phyloP scores from a whole-genome alignment of 2,113 vertebrate genomes.

The Neogobius melanostomus region DNA sequence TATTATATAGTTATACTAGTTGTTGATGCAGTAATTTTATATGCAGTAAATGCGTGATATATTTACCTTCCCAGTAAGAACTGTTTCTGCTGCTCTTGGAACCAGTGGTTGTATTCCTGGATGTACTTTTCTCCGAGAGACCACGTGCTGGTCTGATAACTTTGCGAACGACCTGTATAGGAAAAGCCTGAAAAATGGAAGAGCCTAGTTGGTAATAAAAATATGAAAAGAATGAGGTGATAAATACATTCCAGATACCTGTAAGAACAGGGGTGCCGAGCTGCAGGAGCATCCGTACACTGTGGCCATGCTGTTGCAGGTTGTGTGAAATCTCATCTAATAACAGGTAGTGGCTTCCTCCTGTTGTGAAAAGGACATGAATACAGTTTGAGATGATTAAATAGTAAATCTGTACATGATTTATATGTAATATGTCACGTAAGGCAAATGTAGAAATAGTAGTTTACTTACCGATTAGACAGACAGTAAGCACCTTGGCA shows the following conservation, averaged over 20 bases:
- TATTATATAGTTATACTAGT: not conserved
- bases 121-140: slow-evolving; percentile 55
- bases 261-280: slow-evolving; percentile 56
- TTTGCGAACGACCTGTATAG: slow-evolving; percentile 35
- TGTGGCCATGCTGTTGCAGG: slow-evolving; percentile 65
- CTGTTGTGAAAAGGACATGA: slow-evolving; percentile 16
- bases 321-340: slow-evolving; percentile 73
- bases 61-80: slow-evolving; percentile 55
- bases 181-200: slow-evolving; percentile 48
- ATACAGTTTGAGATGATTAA: not conserved
- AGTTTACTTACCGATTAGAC: slow-evolving; percentile 65
- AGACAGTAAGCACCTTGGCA: slow-evolving; percentile 65
- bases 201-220: not conserved
- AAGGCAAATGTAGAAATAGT: not conserved
- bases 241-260: slow-evolving; percentile 30
- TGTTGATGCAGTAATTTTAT: not conserved
- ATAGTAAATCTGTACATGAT: too few relatives aligned
- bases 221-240: not conserved
- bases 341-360: slow-evolving; percentile 73
- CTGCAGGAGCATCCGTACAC: slow-evolving; percentile 65
- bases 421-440: not conserved
- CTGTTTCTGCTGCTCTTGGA: slow-evolving; percentile 46
- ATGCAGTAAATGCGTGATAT: too few relatives aligned
- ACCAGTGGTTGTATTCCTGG: slow-evolving; percentile 35
- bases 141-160: slow-evolving; percentile 53